phyloP scores from a whole-genome alignment of 1,140 invertebrate genomes.

The Onthophagus taurus region DNA sequence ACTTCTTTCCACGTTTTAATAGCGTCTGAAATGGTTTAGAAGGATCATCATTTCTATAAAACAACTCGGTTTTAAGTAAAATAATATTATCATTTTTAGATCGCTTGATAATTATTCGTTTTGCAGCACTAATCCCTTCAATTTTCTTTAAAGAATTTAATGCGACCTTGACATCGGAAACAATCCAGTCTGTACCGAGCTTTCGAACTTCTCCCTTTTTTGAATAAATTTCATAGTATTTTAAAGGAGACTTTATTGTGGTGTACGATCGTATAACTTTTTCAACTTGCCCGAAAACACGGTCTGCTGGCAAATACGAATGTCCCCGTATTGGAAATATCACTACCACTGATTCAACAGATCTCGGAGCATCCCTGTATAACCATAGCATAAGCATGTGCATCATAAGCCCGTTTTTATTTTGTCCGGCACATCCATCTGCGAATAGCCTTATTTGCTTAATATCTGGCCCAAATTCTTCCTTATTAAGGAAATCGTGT shows the following conservation, averaged over 20 bases:
- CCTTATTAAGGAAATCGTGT: conserved; percentile 11
- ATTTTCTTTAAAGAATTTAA: conserved; percentile 12
- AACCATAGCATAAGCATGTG: conserved; percentile 11
- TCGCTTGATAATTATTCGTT: conserved; percentile 11
- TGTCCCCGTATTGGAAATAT: conserved; percentile 25
- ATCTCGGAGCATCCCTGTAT: not conserved
- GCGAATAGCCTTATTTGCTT: conserved; percentile 3
- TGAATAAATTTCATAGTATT: conserved; percentile 10
- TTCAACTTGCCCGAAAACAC: conserved; percentile 26
- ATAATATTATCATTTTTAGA: conserved; percentile 7
- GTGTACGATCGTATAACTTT: conserved; percentile 16
- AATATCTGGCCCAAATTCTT: not conserved
- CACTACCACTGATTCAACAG: conserved; percentile 4
- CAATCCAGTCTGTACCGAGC: conserved; percentile 8
- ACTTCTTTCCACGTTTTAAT: conserved; percentile 9
- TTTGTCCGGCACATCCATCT: conserved; percentile 8
- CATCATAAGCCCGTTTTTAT: conserved; percentile 10
- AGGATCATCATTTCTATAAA: conserved; percentile 5
- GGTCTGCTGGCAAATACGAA: conserved; percentile 24
- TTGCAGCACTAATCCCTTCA: conserved; percentile 7
- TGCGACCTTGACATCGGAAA: conserved; percentile 4
- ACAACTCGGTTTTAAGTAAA: conserved; percentile 6
- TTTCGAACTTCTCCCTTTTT: conserved; percentile 10
- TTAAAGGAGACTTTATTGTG: conserved; percentile 1
- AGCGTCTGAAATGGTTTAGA: conserved; percentile 10